Percentiles rank a stretch among this genome's conserved stretches.
Evolutionary conservation across 2,888 invertebrate species (phyloP).

Genomic region (Trachelus troglodyta): DNA sequence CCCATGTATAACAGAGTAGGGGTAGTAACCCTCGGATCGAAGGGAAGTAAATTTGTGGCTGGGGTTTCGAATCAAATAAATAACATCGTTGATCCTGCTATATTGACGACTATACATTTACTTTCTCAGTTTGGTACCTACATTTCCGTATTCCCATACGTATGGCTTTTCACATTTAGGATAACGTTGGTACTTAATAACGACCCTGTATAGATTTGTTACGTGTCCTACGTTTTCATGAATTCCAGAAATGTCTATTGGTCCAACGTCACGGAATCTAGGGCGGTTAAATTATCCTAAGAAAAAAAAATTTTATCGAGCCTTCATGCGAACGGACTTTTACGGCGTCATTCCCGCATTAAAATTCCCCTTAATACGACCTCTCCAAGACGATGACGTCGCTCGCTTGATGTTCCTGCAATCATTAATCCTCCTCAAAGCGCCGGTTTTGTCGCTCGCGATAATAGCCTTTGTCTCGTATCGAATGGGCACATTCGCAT

Average conservation of each 20-base stretch:
- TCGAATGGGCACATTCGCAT: background rate
- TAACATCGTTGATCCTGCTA: background rate
- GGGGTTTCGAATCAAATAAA: background rate
- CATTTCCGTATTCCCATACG: background rate
- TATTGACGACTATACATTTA: background rate
- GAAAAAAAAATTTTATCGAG: background rate
- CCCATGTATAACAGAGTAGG: background rate
- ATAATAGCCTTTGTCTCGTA: background rate
- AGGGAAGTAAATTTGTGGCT: background rate
- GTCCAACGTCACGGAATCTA: too few relatives aligned
- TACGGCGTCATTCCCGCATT: background rate
- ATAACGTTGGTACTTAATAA: background rate
- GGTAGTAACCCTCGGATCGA: background rate
- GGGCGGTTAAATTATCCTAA: background rate
- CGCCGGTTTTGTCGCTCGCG: background rate
- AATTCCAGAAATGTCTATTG: background rate
- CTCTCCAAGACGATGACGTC: background rate
- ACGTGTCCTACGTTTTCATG: background rate
- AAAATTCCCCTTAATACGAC: background rate
- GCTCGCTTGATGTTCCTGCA: background rate
- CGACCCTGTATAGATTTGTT: background rate
- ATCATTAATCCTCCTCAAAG: background rate
- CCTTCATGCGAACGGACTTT: background rate
- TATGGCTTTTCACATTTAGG: background rate
- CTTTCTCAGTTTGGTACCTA: background rate